Base-by-base conservation (phyloP, 2,113 vertebrate genomes). In the Taxidea taxus region DNA sequence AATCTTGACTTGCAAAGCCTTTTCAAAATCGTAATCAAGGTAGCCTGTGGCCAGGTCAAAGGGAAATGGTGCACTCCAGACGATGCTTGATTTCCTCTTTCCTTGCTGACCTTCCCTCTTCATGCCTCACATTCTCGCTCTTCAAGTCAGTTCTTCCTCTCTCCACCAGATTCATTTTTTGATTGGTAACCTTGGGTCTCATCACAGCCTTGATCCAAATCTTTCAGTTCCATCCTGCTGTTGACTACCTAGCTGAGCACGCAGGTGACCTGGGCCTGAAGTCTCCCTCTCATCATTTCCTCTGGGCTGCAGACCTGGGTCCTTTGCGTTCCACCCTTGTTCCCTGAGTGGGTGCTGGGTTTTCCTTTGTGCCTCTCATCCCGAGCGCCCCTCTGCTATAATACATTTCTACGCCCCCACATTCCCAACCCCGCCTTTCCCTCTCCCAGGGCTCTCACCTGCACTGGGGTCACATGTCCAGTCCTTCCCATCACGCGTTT, bases 1-100 rank as follows among this genome's bases (percentile, higher is more conserved):
- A 56, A 90, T 83, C 74, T 87, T 94, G 96, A 96, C 82, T 97
- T 93, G 96, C 39, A 93, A 75, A 97, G 74, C 68, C 74, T 21
- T 93, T 96, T 96, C 92, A 92, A 51, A 91, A 91, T 96, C 62
- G 89, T 75, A 86, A 62, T 94, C 72, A 78, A 80, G 74, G 91
- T 92, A 94, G 18, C 37, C 88, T 56, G 60, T 94, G 68, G 60
- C 90, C 74, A 44, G 72, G 49, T 78, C 87, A 60, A 6, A 88
- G 68, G 64, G 82, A 95, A 88, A 81, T 74, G 20, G 18, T 83
- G 21, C 54, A 39, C 80, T 90, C 51, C 21, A 16, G 70, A 77
- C 7, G 49, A 23, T 92, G 37, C 39, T 80, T 89, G 72, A 25
- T 60, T 89, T 62, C 8, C 64, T 37, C 47, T 70, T 74, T 60